Evolutionary conservation across 2,888 invertebrate genomes (phyloP), one percentile per base, ranked within the genome.

Genomic region (Microctonus aethiopoides): DNA sequence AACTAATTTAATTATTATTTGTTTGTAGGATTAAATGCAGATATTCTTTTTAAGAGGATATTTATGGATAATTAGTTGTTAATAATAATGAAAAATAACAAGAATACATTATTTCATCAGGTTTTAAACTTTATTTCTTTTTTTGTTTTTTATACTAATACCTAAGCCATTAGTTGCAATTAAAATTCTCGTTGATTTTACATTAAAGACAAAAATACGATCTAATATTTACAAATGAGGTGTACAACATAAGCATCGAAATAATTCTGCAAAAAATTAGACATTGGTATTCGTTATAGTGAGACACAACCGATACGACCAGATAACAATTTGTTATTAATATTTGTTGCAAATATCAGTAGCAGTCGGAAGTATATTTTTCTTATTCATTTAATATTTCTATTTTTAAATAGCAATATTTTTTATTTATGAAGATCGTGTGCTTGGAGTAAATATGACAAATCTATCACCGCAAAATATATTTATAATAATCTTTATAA

Each of bases 181-280:
- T 83, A 84, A 84, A 83, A 84, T 83, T 81, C 81, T 84, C 81
- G 80, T 83, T 80, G 80, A 81, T 82, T 83, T 84, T 81, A 85
- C 83, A 83, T 84, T 81, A 81, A 83, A 82, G 85, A 84, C 83
- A 85, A 84, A 84, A 84, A 84, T 85, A 85, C 82, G 84, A 82
- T 84, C 84, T 85, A 84, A 85, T 85, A 85, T 85, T 84, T 85
- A 85, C 85, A 85, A 85, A 85, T 84, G 82, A 84, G 81, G 84
- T 84, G 83, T 84, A 78, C 83, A 85, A 85, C 82, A 78, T 82
- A 85, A 83, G 81, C 82, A 81, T 82, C 80, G 72, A 73, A 72
- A 66, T 71, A 70, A 70, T 65, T 73, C 36, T 68, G 71, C 72
- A 73, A 74, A 71, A 75, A 75, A 74, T 71, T 70, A 71, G 72